Conservation (phyloP, 2,888 invertebrate species). For the Monoplex corrugatus region DNA sequence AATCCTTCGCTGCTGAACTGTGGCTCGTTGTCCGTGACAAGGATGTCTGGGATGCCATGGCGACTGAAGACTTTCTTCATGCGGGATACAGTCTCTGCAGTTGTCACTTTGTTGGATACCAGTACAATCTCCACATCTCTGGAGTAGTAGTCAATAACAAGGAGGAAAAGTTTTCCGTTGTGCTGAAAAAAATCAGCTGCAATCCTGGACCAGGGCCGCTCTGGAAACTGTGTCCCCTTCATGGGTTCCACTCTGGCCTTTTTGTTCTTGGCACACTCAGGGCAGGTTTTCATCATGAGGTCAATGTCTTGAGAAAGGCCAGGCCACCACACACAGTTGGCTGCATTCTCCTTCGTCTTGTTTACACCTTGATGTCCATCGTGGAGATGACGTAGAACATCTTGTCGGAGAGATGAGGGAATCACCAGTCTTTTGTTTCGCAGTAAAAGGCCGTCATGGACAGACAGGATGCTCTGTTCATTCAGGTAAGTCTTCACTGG, state of each 20-base stretch:
- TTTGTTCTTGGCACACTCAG: not conserved
- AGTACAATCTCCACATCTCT: not conserved
- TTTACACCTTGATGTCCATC: constrained; percentile 8
- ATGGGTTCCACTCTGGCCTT: constrained; percentile 25
- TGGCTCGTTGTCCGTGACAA: not conserved
- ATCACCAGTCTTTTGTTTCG: not conserved
- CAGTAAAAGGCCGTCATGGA: not conserved
- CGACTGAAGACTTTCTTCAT: constrained; percentile 24
- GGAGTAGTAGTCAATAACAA: constrained; percentile 10
- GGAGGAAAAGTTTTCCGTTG: not conserved
- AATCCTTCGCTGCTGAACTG: not conserved
- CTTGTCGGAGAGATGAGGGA: constrained; percentile 18
- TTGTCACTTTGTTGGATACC: not conserved
- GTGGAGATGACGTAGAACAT: not conserved
- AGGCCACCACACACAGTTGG: constrained; percentile 29
- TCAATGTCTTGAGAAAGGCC: constrained; percentile 7
- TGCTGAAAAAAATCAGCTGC: constrained; percentile 17
- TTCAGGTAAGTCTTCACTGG: not conserved
- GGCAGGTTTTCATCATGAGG: not conserved
- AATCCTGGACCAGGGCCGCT: not conserved
- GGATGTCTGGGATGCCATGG: constrained; percentile 24
- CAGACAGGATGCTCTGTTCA: not conserved
- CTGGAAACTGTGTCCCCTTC: not conserved
- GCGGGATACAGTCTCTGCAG: not conserved
- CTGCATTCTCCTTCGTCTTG: constrained; percentile 5